Evolutionary conservation across 2,113 vertebrate species (phyloP).

Genomic region (Platanista minor): DNA sequence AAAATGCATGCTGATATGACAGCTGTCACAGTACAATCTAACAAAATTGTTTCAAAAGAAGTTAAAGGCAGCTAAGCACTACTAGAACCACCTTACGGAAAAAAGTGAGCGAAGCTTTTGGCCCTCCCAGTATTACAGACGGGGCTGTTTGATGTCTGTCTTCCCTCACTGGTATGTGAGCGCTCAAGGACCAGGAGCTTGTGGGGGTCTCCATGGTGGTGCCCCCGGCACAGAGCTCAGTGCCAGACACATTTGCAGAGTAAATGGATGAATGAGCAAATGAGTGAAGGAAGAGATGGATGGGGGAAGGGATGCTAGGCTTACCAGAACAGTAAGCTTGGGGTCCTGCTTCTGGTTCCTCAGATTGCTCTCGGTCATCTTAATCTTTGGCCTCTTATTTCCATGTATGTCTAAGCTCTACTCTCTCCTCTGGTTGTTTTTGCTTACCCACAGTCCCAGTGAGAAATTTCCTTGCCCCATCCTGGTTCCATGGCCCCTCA

Average conservation of each 20-base stretch:
- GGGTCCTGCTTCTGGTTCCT: not conserved
- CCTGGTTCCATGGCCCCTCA: not conserved
- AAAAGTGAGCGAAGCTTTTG: too few species aligned
- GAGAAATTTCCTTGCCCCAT: not conserved
- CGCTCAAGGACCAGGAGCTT: not conserved
- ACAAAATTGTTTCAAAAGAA: too few species aligned
- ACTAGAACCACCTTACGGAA: too few species aligned
- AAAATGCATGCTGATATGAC: too few species aligned
- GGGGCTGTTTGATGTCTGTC: not conserved
- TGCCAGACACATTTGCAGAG: not conserved
- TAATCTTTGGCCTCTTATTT: not conserved
- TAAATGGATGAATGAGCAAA: not conserved
- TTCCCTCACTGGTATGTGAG: not conserved
- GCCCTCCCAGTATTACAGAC: not conserved
- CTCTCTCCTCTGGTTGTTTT: not conserved
- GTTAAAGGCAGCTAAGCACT: too few species aligned
- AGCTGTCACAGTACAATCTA: too few species aligned
- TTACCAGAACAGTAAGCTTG: not conserved
- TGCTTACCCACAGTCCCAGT: not conserved
- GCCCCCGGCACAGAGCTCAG: not conserved
- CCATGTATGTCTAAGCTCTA: not conserved
- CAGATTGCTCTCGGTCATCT: not conserved
- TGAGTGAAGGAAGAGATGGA: not conserved
- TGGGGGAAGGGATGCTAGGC: not conserved
- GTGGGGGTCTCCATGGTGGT: not conserved